These are phyloP conservation scores for Apaloderma vittatum DNA, from an alignment of 2,113 vertebrate genomes.

Conservation along the genomic window DNA sequence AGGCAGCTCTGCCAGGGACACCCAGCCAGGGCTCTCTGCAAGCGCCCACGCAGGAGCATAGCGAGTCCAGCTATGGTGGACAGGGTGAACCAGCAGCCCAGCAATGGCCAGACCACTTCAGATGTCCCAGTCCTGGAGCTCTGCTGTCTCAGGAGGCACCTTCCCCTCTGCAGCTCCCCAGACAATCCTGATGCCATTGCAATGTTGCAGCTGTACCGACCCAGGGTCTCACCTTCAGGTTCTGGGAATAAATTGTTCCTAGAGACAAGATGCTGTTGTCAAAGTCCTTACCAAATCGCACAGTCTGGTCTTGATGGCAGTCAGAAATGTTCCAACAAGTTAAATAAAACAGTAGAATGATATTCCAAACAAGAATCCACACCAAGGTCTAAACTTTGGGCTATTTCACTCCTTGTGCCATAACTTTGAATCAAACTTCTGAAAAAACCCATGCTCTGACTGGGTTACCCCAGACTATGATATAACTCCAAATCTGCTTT, in stretches of 20 bases:
- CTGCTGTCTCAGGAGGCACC: neutral
- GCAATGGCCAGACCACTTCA: neutral
- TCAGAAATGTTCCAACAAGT: neutral
- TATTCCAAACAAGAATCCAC: neutral
- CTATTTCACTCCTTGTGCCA: neutral
- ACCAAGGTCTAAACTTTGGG: neutral
- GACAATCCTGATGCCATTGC: rapidly evolving
- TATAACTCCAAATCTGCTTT: neutral
- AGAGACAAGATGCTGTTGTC: neutral
- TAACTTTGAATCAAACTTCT: neutral
- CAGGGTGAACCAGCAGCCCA: neutral
- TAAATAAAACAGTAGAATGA: neutral
- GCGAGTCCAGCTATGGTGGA: neutral
- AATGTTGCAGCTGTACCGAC: neutral
- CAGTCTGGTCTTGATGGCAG: neutral
- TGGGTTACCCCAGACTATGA: neutral
- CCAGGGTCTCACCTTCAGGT: neutral
- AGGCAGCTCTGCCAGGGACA: neutral
- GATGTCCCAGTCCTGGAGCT: neutral
- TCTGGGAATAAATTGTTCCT: neutral
- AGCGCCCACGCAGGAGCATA: neutral
- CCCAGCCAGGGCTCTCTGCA: neutral
- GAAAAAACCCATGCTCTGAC: neutral
- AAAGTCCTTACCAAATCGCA: neutral
- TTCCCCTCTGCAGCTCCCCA: neutral